These are phyloP conservation scores for Diachasmimorpha longicaudata DNA, from an alignment of 1,140 invertebrate genomes.

Conservation along the genomic window DNA sequence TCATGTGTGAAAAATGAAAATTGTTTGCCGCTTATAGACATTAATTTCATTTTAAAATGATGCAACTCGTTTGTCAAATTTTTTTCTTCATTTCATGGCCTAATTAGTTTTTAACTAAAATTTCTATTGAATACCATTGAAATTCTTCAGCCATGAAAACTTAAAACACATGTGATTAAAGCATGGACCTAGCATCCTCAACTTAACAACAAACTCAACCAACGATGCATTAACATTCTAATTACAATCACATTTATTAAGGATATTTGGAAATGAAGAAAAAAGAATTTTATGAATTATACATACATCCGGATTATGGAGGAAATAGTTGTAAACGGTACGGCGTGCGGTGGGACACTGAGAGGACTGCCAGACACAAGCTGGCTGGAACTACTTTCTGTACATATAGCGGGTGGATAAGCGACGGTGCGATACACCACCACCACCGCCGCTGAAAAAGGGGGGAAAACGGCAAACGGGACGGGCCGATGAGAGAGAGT, in stretches of 20 bases:
- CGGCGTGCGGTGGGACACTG: slow-evolving; percentile 62
- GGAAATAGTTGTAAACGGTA: slow-evolving; percentile 54
- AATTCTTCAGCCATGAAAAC: too few species aligned
- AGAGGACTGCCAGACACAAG: slow-evolving; percentile 53
- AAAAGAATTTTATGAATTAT: not conserved
- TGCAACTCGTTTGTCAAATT: too few species aligned
- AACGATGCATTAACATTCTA: too few species aligned
- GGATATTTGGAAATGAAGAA: not conserved
- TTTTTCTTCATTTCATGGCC: too few species aligned
- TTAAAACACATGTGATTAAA: too few species aligned
- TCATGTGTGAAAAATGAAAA: not conserved
- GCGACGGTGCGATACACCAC: slow-evolving; percentile 43
- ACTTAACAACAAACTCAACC: too few species aligned
- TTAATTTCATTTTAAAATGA: too few species aligned
- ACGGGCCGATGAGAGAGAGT: slow-evolving; percentile 49
- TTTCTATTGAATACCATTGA: too few species aligned
- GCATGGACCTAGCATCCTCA: too few species aligned
- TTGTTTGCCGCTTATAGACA: too few species aligned
- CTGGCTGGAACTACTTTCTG: slow-evolving; percentile 34
- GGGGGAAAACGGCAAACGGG: slow-evolving; percentile 41
- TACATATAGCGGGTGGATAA: slow-evolving; percentile 29
- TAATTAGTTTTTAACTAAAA: too few species aligned
- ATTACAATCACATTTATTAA: too few species aligned
- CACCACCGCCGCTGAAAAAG: not conserved
- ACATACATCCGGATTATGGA: not conserved